A percentile compares a stretch with the other conserved stretches of the same genome.
Conservation (phyloP, 2,888 invertebrate species). For the Margaritifera margaritifera region DNA sequence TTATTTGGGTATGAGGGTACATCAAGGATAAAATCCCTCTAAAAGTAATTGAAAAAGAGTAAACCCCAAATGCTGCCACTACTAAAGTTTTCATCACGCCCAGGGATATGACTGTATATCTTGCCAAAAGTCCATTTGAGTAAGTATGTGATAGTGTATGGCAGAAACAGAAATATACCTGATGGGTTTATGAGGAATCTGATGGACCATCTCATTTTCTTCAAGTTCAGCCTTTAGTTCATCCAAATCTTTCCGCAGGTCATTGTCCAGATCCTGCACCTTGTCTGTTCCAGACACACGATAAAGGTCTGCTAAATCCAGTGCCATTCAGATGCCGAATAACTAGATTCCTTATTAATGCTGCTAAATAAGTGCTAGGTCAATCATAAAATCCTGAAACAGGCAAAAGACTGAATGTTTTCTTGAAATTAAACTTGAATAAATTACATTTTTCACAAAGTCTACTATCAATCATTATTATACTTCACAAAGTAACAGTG, state of each 20-base stretch:
- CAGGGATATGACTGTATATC: neutral
- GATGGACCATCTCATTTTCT: constrained; percentile 68
- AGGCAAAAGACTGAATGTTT: too few species aligned
- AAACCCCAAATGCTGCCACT: too few species aligned
- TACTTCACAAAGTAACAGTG: too few species aligned
- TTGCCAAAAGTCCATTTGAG: neutral
- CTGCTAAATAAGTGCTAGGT: too few species aligned
- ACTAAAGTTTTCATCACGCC: neutral
- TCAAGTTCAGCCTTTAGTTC: constrained; percentile 70
- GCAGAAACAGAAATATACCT: constrained; percentile 38
- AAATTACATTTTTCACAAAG: too few species aligned
- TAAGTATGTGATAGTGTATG: neutral
- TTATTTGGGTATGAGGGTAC: too few species aligned
- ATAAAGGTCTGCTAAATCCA: constrained; percentile 52
- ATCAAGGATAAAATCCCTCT: too few species aligned
- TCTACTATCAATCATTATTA: too few species aligned
- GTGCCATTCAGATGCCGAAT: constrained; percentile 16
- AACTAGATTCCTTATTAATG: too few species aligned
- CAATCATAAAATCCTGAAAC: too few species aligned
- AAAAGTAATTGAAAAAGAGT: too few species aligned
- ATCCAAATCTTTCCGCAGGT: constrained; percentile 62
- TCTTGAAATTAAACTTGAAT: too few species aligned
- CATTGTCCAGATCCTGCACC: constrained; percentile 63
- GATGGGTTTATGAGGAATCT: constrained; percentile 53
- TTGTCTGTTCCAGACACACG: constrained; percentile 59